Base-by-base conservation (phyloP, 2,797 vertebrate genomes). In the Notamacropus eugenii region DNA sequence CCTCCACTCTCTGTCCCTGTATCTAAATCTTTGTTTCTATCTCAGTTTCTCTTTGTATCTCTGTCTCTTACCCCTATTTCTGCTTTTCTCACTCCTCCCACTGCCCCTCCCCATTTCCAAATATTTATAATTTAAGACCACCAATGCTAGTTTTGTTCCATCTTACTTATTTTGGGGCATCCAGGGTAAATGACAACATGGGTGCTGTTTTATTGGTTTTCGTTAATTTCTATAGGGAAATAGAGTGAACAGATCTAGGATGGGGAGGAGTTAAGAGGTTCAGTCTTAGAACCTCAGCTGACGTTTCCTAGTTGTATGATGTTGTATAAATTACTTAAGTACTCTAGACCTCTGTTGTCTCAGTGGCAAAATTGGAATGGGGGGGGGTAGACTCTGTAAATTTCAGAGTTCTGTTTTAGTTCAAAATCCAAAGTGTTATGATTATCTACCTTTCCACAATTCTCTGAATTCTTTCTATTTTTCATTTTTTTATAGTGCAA, bases 41-140 rank as follows among this genome's bases (percentile, higher is more conserved):
- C 29, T 62, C 11, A 9, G 4, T 62, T 34, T 62, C 59, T 62
- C 59, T 29, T 58, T 58, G 57, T 58, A 58, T 58, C 28, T 58
- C 29, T 31, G 27, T 29, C 27, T 57, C 55, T 8, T 40, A 22
- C n/a, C 8, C 12, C 40, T 46, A 46, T 46, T 82, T 82, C 40
- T 27, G 40, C 3, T 87, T 87, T n/a, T 87, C 74, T 46, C 4
- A 24, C 2, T 46, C 19, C 6, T 50, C 67, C n/a, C 40, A 2
- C n/a, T 19, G 40, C 6, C n/a, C 67, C n/a, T 19, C 29, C n/a
- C n/a, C 67, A 40, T 74, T 74, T 74, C 19, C 82, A 96, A 94
- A 96, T 92, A 97, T 94, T 96, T 87, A 95, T 54, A 95, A 8
- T 87, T 90, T 93, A 57, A 96, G 90, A 95, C 58, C 74, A 91